These are phyloP conservation scores for Lucifuga dentata DNA, from an alignment of 2,113 vertebrate genomes.

Conservation along the genomic window DNA sequence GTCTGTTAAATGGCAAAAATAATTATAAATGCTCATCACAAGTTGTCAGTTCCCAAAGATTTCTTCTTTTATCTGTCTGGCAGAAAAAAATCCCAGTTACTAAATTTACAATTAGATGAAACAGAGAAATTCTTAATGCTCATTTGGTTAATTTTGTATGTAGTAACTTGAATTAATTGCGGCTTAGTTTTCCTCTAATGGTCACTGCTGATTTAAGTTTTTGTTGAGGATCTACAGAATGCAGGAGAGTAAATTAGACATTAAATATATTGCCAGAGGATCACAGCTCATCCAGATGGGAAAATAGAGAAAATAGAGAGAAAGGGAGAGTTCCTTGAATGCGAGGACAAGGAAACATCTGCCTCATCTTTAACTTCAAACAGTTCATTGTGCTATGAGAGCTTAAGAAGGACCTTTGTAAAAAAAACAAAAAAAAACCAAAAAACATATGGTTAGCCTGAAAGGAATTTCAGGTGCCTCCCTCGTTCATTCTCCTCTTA, in stretches of 20 bases:
- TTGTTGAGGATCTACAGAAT: slow-evolving; percentile 1
- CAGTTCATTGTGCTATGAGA: slow-evolving; percentile 43
- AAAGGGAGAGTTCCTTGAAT: slow-evolving; percentile 38
- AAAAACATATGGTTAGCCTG: slow-evolving; percentile 51
- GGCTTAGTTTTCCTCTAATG: background rate
- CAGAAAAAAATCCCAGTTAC: background rate
- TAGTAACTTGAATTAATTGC: slow-evolving; percentile 20
- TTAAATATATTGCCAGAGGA: slow-evolving; percentile 26
- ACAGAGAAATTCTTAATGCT: slow-evolving; percentile 7
- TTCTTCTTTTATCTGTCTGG: slow-evolving; percentile 3
- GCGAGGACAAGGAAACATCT: slow-evolving; percentile 52
- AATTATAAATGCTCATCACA: no score
- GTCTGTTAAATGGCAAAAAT: no score
- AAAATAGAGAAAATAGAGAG: slow-evolving; percentile 28
- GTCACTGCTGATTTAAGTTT: background rate
- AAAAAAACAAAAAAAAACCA: slow-evolving; percentile 36
- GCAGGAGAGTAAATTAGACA: slow-evolving; percentile 13
- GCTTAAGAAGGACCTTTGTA: slow-evolving; percentile 53
- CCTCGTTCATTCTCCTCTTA: slow-evolving; percentile 44
- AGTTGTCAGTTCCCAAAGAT: no score
- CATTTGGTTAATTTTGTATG: slow-evolving; percentile 30
- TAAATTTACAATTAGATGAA: slow-evolving; percentile 21
- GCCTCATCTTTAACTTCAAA: slow-evolving; percentile 62
- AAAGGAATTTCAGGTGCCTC: slow-evolving; percentile 69
- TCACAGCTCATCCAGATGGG: slow-evolving; percentile 31